Evolutionary conservation across 2,113 vertebrate genomes (phyloP).

Genomic region (Rhinogobius similis): DNA sequence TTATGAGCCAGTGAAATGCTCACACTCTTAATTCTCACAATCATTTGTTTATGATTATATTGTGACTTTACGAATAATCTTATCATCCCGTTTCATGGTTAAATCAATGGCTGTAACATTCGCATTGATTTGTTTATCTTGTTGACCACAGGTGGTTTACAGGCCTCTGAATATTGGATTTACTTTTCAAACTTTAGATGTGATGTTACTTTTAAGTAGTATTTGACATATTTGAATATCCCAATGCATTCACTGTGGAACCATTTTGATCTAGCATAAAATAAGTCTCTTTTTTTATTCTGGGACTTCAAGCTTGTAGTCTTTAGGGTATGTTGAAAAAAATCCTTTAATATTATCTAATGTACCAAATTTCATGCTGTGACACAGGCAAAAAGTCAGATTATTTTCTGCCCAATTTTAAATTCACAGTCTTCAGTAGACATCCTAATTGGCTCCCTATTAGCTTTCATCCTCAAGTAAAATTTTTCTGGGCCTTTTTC

Average conservation of each 20-base stretch:
- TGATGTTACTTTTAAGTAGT: background rate
- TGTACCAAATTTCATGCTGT: background rate
- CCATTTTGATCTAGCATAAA: background rate
- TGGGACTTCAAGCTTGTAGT: background rate
- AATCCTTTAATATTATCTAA: background rate
- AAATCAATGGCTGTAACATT: too few species aligned
- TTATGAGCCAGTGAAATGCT: too few species aligned
- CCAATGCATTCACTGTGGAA: background rate
- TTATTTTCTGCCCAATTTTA: conserved; percentile 4
- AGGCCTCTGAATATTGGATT: background rate
- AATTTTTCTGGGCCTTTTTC: background rate
- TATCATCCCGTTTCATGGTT: too few species aligned
- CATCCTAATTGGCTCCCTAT: conserved; percentile 15
- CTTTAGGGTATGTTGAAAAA: background rate
- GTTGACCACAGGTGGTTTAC: background rate
- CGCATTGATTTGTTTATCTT: background rate
- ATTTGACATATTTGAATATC: background rate
- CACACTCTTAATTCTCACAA: too few species aligned
- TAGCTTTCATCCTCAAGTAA: background rate
- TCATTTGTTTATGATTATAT: too few species aligned
- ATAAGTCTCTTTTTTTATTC: background rate
- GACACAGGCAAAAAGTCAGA: background rate
- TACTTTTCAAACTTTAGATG: background rate
- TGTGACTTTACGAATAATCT: too few species aligned
- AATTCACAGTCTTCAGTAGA: background rate